Evolutionary conservation across 2,888 invertebrate genomes (phyloP).

Genomic region (Mythimna pallens): DNA sequence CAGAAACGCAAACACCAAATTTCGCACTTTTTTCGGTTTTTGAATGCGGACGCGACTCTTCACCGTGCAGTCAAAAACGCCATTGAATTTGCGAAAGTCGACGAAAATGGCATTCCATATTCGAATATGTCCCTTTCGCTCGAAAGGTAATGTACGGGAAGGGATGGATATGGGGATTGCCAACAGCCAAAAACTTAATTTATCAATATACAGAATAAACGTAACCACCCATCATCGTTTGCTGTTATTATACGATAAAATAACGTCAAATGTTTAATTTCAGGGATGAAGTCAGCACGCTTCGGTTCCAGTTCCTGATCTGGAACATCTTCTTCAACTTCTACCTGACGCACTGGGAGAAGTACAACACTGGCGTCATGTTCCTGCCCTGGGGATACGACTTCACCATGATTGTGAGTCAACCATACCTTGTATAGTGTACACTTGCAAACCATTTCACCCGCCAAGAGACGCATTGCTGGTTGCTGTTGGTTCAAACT

Average conservation of each 20-base stretch:
- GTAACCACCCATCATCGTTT: no score
- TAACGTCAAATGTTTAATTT: slow-evolving; percentile 56
- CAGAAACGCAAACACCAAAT: no score
- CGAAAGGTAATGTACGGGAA: no score
- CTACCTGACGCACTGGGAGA: slow-evolving; percentile 99
- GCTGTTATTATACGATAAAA: neutral
- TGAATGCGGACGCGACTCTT: no score
- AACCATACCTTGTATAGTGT: neutral
- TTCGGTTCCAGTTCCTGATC: slow-evolving; percentile 96
- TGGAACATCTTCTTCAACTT: slow-evolving; percentile 99
- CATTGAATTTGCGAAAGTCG: no score
- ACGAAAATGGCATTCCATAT: no score
- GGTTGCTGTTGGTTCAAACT: neutral
- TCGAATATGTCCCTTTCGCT: no score
- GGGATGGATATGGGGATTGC: no score
- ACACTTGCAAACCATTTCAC: neutral
- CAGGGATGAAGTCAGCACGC: slow-evolving; percentile 94
- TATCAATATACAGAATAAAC: no score
- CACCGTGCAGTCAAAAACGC: no score
- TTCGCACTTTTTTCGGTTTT: no score
- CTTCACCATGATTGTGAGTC: slow-evolving; percentile 97
- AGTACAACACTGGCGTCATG: slow-evolving; percentile 98
- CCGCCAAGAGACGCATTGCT: neutral
- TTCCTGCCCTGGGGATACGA: slow-evolving; percentile 99
- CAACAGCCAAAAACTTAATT: no score